These are phyloP conservation scores for Triplophysa siluroides DNA, from an alignment of 2,113 vertebrate genomes.

Conservation along the genomic window DNA sequence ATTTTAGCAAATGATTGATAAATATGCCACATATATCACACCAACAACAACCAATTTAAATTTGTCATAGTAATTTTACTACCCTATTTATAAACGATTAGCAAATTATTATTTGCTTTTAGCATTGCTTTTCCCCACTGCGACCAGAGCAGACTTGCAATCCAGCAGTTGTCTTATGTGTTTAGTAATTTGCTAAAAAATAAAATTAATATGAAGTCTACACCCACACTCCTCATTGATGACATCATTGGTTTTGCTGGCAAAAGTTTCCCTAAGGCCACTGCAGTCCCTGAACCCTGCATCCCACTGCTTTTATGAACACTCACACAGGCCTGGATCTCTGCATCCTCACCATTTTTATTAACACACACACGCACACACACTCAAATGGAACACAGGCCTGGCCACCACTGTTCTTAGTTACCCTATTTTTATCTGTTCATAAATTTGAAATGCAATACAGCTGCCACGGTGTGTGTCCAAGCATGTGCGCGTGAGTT, in stretches of 20 bases:
- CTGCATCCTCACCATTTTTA: constrained; percentile 36
- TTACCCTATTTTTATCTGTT: constrained; percentile 31
- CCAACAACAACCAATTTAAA: no score
- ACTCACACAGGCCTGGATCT: constrained; percentile 25
- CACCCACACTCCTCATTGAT: background rate
- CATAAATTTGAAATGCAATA: constrained; percentile 25
- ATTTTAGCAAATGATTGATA: no score
- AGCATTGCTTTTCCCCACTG: no score
- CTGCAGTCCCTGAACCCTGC: background rate
- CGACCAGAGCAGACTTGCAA: no score
- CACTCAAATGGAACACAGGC: background rate
- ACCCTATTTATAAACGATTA: no score
- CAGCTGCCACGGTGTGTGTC: background rate
- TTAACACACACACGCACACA: constrained; percentile 3
- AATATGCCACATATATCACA: no score
- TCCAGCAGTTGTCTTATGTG: background rate
- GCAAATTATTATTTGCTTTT: no score
- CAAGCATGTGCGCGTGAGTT: background rate
- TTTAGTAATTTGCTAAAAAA: background rate
- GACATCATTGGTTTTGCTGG: background rate
- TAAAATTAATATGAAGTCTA: background rate
- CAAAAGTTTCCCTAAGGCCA: constrained; percentile 26
- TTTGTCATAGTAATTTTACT: no score
- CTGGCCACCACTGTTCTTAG: constrained; percentile 20
- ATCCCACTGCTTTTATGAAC: constrained; percentile 37